phyloP scores from a whole-genome alignment of 2,797 vertebrate species.

The Borostomias antarcticus region DNA sequence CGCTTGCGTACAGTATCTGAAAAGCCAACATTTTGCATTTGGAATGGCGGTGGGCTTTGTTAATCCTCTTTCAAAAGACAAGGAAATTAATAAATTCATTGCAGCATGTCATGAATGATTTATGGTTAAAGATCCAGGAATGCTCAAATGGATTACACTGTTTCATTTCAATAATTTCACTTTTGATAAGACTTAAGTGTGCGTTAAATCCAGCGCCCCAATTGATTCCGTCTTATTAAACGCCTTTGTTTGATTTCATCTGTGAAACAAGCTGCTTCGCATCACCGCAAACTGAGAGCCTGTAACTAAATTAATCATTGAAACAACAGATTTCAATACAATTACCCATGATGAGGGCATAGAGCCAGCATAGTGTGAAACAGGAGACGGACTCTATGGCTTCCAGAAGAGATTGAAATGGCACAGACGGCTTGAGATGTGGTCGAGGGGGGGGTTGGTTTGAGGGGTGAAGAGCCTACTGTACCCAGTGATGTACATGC shows the following conservation, averaged over 20 bases:
- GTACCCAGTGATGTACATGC: slow-evolving; percentile 3
- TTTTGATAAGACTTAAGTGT: slow-evolving; percentile 21
- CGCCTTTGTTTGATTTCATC: slow-evolving; percentile 1
- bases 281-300: slow-evolving; percentile 3
- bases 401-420: neutral
- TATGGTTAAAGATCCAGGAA: neutral
- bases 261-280: neutral
- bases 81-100: slow-evolving; percentile 20
- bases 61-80: slow-evolving; percentile 15
- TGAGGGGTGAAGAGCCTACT: no score
- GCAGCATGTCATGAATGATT: neutral
- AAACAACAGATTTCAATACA: slow-evolving; percentile 13
- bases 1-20: neutral
- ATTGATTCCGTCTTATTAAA: slow-evolving; percentile 21
- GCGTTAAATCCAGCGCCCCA: slow-evolving; percentile 1
- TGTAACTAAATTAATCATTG: neutral
- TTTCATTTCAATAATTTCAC: neutral
- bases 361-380: neutral
- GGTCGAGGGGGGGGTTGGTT: neutral
- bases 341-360: neutral
- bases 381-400: neutral
- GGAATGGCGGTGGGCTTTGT: slow-evolving; percentile 19
- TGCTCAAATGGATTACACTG: neutral
- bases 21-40: neutral
- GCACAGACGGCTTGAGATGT: neutral